phyloP scores from a whole-genome alignment of 1,140 invertebrate species.

The Epicauta chinensis region DNA sequence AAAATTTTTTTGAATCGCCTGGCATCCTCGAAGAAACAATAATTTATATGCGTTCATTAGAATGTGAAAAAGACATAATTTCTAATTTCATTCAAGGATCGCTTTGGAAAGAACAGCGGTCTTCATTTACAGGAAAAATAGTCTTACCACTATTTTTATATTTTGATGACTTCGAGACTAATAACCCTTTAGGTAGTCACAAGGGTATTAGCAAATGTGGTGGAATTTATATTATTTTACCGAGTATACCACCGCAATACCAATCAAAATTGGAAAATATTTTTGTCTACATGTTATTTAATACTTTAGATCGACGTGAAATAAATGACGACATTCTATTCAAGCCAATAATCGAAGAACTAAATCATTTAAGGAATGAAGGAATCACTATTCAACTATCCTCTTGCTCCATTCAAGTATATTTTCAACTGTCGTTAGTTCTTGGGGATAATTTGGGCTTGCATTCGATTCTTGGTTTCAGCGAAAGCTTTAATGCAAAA shows the following conservation, averaged over 20 bases:
- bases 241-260: slow-evolving; percentile 29
- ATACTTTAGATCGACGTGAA: neutral
- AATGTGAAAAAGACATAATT: no score
- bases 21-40: no score
- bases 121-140: no score
- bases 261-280: slow-evolving; percentile 10
- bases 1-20: no score
- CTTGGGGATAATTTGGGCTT: slow-evolving; percentile 37
- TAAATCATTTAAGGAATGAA: neutral
- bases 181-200: slow-evolving; percentile 33
- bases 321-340: neutral
- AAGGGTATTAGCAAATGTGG: slow-evolving; percentile 33
- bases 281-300: neutral
- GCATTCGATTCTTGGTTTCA: slow-evolving; percentile 33
- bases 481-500: slow-evolving; percentile 25
- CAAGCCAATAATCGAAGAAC: neutral
- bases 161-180: slow-evolving; percentile 24
- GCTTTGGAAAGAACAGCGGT: no score
- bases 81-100: no score
- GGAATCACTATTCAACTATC: neutral
- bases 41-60: no score
- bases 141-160: slow-evolving; percentile 33
- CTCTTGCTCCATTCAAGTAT: slow-evolving; percentile 14
- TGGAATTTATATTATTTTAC: slow-evolving; percentile 28
- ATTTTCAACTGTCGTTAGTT: slow-evolving; percentile 30